Base-by-base conservation (phyloP, 2,797 vertebrate species). In the Alfaro cultratus region DNA sequence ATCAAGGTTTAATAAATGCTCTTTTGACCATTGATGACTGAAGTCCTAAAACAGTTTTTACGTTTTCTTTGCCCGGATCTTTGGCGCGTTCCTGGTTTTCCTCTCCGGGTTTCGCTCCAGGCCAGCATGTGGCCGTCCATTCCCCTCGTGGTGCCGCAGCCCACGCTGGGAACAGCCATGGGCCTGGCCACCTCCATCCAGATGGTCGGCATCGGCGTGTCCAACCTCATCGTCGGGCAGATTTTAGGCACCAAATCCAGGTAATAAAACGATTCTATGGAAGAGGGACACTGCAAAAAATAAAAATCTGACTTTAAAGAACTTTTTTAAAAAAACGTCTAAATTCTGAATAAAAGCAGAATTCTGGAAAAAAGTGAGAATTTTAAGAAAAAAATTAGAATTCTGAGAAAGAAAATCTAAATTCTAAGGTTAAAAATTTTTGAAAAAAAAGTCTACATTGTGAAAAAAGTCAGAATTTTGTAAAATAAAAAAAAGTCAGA, bases 101-200 rank as follows among this genome's bases (percentile, higher is more conserved):
- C 29, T 60, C 5, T 74, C 31, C 76, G 5, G 76, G 41, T 26
- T 81, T 47, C 71, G 18, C 78, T 84, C 74, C 92, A 97, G 96
- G 92, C 96, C 0, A 96, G 96, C 74, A 96, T 96, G 96, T 97
- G 97, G 96, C 96, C 96, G 0, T 97, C 96, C 1, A 96, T 97
- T 62, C 96, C 95, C 0, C 95, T 97, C 0, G 95, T 97, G 46
- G 96, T 97, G 7, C 96, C 96, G 57, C 96, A 96, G 73, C 96
- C 95, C 0, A 97, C 95, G 1, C 80, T 97, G 55, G 97, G 97
- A 36, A 97, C 96, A 6, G 96, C 95, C 2, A 96, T 95, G 95
- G 97, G 97, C 62, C 89, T 97, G 21, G 96, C 96, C 62, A 97
- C 95, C 31, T 97, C 97, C 0, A 74, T 97, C 36, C 96, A 97